These are phyloP conservation scores for Gallirallus australis DNA, from an alignment of 2,797 vertebrate species.

Conservation along the genomic window DNA sequence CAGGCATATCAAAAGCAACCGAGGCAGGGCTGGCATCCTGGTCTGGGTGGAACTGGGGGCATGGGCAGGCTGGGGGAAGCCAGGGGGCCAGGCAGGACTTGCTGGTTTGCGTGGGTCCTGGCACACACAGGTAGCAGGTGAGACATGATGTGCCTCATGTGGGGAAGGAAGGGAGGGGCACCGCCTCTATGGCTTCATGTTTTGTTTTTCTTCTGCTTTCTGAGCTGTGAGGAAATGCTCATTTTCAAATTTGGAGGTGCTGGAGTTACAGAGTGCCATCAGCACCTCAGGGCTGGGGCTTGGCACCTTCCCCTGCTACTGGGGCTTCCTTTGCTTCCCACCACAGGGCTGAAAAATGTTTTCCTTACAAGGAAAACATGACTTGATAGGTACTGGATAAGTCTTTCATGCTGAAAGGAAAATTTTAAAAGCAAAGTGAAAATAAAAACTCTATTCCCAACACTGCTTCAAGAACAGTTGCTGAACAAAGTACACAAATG, in stretches of 20 bases:
- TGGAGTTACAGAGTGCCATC: background rate
- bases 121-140: background rate
- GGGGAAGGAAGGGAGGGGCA: background rate
- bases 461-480: background rate
- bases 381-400: background rate
- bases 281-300: background rate
- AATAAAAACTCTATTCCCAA: background rate
- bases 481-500: background rate
- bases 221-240: background rate
- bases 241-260: background rate
- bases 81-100: background rate
- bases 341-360: background rate
- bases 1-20: background rate
- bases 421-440: background rate
- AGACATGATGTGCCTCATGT: accelerated
- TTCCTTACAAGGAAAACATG: background rate
- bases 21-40: background rate
- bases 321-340: background rate
- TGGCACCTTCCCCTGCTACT: accelerated
- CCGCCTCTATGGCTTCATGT: accelerated
- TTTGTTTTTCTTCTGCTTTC: background rate
- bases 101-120: background rate
- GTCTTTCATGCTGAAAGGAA: background rate
- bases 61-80: background rate
- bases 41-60: background rate